Evolutionary conservation across 2,113 vertebrate genomes (phyloP).

Genomic region (Notiomystis cincta): DNA sequence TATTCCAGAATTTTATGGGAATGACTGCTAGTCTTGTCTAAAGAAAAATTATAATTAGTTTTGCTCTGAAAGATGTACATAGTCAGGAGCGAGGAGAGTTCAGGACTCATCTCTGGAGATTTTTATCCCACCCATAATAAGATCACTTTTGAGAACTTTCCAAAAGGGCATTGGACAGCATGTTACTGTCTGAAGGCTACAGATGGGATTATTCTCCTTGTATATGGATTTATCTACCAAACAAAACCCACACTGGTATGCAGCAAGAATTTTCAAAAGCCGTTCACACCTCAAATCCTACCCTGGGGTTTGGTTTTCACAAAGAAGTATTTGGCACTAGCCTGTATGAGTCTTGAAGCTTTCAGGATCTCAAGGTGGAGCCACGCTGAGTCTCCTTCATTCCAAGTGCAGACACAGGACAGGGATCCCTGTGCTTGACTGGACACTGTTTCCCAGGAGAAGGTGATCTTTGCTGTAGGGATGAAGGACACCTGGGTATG

Average conservation of each 20-base stretch:
- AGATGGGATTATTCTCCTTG: background rate
- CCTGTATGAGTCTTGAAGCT: background rate
- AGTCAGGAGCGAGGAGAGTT: background rate
- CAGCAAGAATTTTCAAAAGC: background rate
- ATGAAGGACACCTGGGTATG: background rate
- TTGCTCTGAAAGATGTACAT: background rate
- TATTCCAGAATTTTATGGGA: background rate
- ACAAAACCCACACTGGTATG: background rate
- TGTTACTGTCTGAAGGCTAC: background rate
- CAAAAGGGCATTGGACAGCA: background rate
- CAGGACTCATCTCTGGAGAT: background rate
- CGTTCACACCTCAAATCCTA: background rate
- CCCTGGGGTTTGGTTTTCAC: background rate
- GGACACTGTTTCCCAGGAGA: background rate
- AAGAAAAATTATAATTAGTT: background rate
- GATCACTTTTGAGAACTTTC: background rate
- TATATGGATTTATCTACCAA: background rate
- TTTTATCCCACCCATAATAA: background rate
- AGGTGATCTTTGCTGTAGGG: background rate
- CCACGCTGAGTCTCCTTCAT: background rate
- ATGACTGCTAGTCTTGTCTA: background rate
- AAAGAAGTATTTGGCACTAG: background rate
- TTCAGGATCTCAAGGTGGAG: background rate
- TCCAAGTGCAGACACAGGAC: background rate
- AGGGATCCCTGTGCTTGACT: accelerated